Base-by-base conservation (phyloP, 2,113 vertebrate genomes). In the Misgurnus anguillicaudatus region DNA sequence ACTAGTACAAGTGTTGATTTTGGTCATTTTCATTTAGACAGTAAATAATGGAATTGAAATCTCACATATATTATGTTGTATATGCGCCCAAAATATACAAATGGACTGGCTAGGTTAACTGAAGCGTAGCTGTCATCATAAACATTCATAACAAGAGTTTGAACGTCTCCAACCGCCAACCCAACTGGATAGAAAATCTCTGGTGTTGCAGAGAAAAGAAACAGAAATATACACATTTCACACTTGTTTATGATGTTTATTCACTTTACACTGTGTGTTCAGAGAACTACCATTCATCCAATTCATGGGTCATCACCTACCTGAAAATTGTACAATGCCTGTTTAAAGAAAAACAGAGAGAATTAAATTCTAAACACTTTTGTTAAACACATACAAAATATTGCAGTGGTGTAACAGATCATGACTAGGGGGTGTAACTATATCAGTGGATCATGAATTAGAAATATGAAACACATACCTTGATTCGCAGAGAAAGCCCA, bases 401-500 rank as follows among this genome's bases (percentile, higher is more conserved):
- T 1, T 31, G 24, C 24, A 31, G 24, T 31, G 24, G 24, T 31
- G 24, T 31, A 31, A 31, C 3, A 31, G 24, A 31, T 31, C 2
- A 31, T 31, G n/a, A n/a, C n/a, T n/a, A n/a, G n/a, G n/a, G n/a
- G 24, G 24, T 31, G 24, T 31, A 31, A 31, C 24, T 31, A 31
- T 31, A n/a, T 31, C 24, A 31, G 3, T 31, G 2, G 2, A 31
- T 31, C 24, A 2, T 31, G 24, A 31, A 31, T 31, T 3, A 31
- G 24, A 31, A 31, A 31, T 31, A 41, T 38, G 19, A 39, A 48
- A 48, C 21, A 31, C 67, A 9, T 31, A 72, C 31, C 19, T 0
- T 53, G 3, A 48, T 81, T 78, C 4, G 78, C 76, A 2, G 19
- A n/a, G 47, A 86, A 86, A 1, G 63, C 85, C 85, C 85, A 84